phyloP scores from a whole-genome alignment of 1,140 invertebrate genomes.

The Tetramorium parvispinum region DNA sequence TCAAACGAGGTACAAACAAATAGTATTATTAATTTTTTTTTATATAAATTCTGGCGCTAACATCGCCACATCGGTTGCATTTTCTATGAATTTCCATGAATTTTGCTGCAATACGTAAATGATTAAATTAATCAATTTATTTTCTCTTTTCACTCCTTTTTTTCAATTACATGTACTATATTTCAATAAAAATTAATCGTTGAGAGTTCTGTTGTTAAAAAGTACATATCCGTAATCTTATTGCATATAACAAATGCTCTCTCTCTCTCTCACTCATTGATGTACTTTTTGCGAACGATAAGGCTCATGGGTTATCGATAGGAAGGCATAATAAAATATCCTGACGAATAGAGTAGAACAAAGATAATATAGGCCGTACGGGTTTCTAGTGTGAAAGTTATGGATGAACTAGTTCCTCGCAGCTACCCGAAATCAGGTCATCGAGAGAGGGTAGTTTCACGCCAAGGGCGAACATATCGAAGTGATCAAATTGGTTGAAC shows the following conservation, averaged over 20 bases:
- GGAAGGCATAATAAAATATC: conserved; percentile 23
- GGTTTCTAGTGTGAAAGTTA: conserved; percentile 37
- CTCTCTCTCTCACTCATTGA: neutral
- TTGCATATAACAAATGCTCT: neutral
- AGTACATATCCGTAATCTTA: neutral
- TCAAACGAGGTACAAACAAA: too few relatives aligned
- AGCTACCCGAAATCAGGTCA: conserved; percentile 55
- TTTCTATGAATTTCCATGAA: neutral
- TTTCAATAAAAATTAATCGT: neutral
- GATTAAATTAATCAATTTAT: neutral
- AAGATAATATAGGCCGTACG: conserved; percentile 13
- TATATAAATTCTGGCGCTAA: too few relatives aligned
- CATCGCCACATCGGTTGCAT: too few relatives aligned
- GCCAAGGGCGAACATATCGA: conserved; percentile 35
- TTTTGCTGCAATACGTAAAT: neutral
- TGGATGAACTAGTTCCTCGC: conserved; percentile 47
- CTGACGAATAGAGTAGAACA: neutral
- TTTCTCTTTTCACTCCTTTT: neutral
- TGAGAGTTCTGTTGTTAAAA: neutral
- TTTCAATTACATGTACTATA: neutral
- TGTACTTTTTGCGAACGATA: neutral
- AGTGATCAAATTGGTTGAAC: conserved; percentile 11
- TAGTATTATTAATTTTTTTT: too few relatives aligned
- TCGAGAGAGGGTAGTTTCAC: conserved; percentile 11
- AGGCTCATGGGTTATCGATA: conserved; percentile 9